These are phyloP conservation scores for Sinodicranocentrus sp. DNA, from an alignment of 2,888 invertebrate genomes.

Conservation along the genomic window DNA sequence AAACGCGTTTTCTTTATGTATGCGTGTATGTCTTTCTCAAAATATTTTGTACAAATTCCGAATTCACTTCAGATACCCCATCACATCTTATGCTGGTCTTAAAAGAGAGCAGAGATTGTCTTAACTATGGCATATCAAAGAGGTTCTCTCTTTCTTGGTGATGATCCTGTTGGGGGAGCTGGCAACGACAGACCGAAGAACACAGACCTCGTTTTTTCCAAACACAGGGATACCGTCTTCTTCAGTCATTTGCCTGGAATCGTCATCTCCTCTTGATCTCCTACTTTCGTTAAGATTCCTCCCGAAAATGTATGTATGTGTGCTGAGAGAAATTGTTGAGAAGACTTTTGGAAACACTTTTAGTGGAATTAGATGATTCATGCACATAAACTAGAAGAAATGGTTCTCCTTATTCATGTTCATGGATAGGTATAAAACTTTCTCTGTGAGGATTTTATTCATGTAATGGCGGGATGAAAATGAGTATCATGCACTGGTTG, in stretches of 20 bases:
- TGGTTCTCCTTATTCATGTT: background rate
- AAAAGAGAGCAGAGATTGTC: constrained; percentile 31
- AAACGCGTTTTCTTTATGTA: too few species aligned
- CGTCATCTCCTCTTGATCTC: constrained; percentile 36
- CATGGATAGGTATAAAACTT: background rate
- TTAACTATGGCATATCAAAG: constrained; percentile 34
- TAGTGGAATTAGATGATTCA: constrained; percentile 52
- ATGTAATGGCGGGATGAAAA: constrained; percentile 15
- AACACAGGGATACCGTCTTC: background rate
- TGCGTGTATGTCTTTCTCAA: constrained; percentile 16
- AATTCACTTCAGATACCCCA: constrained; percentile 63
- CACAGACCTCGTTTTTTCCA: background rate
- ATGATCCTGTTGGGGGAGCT: background rate
- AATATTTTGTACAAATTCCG: constrained; percentile 47
- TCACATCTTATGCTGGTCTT: constrained; percentile 33
- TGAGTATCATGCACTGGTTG: background rate
- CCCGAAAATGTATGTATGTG: background rate
- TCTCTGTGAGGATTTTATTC: constrained; percentile 1
- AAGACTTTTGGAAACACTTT: constrained; percentile 40
- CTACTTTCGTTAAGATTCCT: background rate
- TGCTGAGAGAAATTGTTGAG: background rate
- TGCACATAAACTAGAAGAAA: constrained; percentile 19
- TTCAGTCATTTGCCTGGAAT: constrained; percentile 29
- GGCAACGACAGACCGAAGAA: background rate
- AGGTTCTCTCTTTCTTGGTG: constrained; percentile 25